phyloP scores from a whole-genome alignment of 2,113 vertebrate genomes.

The Spilogale gracilis region DNA sequence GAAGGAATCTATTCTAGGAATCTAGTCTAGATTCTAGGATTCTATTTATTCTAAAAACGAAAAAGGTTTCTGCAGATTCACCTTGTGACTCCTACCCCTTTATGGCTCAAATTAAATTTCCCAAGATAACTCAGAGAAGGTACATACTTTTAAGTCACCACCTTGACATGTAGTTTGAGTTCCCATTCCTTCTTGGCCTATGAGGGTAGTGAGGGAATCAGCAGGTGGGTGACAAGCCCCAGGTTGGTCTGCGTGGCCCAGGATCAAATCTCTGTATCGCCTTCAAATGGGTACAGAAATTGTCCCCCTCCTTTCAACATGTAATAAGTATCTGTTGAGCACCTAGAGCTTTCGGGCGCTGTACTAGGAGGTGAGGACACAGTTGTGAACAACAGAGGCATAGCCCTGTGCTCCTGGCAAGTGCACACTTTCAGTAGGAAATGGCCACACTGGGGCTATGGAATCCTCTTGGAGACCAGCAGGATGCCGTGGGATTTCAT shows the following conservation, averaged over 20 bases:
- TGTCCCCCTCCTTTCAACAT: neutral
- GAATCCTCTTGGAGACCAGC: neutral
- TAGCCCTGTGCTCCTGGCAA: neutral
- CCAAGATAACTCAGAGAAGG: neutral
- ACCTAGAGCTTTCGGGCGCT: neutral
- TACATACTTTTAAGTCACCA: neutral
- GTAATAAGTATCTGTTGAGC: neutral
- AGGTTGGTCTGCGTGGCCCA: no score
- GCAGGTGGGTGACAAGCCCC: neutral
- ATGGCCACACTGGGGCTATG: neutral
- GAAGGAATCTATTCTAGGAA: slow-evolving; percentile 30
- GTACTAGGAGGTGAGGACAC: neutral
- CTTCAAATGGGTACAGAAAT: neutral
- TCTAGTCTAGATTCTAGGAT: neutral
- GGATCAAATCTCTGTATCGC: neutral
- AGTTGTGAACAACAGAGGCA: neutral
- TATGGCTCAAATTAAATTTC: slow-evolving; percentile 29
- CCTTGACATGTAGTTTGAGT: neutral
- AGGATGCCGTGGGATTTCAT: neutral
- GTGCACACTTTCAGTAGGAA: neutral
- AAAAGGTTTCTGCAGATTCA: neutral
- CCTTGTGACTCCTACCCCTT: neutral
- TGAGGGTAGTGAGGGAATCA: neutral
- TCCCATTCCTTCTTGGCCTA: neutral
- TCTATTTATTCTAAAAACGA: slow-evolving; percentile 38